Percentiles rank a stretch among this genome's conserved stretches.
Conservation (phyloP, 2,797 vertebrate genomes). For the Enteromius thamalakanensis region DNA sequence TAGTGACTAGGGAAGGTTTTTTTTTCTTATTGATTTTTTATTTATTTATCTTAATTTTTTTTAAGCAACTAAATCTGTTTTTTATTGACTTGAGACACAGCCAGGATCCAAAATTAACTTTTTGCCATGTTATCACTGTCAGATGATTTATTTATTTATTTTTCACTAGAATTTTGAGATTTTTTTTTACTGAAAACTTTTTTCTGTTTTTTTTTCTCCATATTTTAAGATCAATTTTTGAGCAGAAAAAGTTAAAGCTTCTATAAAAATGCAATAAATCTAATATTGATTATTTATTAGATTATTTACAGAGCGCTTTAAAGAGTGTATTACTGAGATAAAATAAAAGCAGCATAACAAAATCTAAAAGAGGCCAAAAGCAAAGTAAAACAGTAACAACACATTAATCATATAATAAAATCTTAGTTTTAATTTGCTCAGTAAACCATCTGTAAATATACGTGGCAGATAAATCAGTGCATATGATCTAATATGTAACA, state of each 20-base stretch:
- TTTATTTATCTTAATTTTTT: not conserved
- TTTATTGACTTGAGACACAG: not conserved
- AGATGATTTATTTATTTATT: no score
- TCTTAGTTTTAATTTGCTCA: not conserved
- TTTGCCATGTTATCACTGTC: not conserved
- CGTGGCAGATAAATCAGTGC: not conserved
- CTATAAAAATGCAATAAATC: not conserved
- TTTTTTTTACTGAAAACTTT: no score
- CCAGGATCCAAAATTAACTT: slow-evolving; percentile 1
- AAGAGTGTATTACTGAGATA: no score
- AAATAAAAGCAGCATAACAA: no score
- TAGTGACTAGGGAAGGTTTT: not conserved
- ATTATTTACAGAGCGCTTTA: no score
- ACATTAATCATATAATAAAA: not conserved
- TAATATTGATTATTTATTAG: no score
- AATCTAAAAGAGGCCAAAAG: not conserved
- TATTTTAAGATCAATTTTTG: not conserved
- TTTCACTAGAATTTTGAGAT: not conserved
- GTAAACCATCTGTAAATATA: not conserved
- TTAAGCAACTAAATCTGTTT: not conserved
- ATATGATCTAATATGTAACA: slow-evolving; percentile 2
- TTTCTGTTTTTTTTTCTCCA: no score
- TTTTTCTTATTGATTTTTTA: not conserved
- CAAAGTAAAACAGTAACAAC: not conserved
- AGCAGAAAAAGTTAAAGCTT: not conserved